phyloP scores from a whole-genome alignment of 1,140 invertebrate species.

The Drosophila nigrodunni region DNA sequence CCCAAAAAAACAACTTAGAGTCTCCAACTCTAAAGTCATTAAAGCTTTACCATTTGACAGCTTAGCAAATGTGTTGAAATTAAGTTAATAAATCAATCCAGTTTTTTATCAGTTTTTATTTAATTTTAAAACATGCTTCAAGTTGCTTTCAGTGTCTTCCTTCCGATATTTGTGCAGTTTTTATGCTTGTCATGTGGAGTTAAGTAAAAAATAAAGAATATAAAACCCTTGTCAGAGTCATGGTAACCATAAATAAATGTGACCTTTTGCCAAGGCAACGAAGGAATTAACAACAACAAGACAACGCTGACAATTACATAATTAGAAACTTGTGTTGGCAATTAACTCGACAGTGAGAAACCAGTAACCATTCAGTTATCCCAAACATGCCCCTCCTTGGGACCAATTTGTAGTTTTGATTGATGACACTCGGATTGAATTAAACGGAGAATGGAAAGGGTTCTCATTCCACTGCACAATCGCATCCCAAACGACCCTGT shows the following conservation, averaged over 20 bases:
- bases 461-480: background rate
- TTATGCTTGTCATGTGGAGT: conserved; percentile 8
- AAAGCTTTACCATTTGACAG: background rate
- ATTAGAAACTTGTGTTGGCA: conserved; percentile 71
- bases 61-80: background rate
- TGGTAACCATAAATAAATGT: background rate
- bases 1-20: background rate
- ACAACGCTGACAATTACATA: conserved; percentile 69
- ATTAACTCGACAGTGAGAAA: conserved; percentile 61
- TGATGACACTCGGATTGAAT: conserved; percentile 64
- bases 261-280: conserved; percentile 44
- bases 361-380: conserved; percentile 15
- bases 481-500: conserved; percentile 8
- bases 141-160: background rate
- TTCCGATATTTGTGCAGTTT: conserved; percentile 1
- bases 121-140: background rate
- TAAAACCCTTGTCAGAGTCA: conserved; percentile 52
- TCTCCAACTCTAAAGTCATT: background rate
- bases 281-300: conserved; percentile 16
- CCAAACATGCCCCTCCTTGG: conserved; percentile 35
- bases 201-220: background rate
- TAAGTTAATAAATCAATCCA: background rate
- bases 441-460: conserved; percentile 27
- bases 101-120: no score
- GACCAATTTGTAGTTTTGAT: conserved; percentile 61